phyloP scores from a whole-genome alignment of 2,888 invertebrate genomes.

The Thereva nobilitata region DNA sequence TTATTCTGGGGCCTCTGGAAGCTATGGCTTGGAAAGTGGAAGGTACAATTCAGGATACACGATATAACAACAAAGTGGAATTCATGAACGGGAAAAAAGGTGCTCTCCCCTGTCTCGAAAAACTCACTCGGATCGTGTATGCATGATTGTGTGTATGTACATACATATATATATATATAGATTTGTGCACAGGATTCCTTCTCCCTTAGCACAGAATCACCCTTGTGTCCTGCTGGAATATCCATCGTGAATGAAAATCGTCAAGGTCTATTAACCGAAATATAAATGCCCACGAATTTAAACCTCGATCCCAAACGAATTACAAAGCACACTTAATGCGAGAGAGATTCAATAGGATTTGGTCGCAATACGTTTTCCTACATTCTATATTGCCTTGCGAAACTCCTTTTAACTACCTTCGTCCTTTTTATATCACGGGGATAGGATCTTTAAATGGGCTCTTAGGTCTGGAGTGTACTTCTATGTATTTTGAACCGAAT shows the following conservation, averaged over 20 bases:
- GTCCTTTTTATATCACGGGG: not conserved
- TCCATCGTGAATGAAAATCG: constrained; percentile 3
- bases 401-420: constrained; percentile 3
- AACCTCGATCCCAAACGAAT: constrained; percentile 36
- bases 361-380: constrained; percentile 6
- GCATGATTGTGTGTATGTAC: not conserved
- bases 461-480: no score
- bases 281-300: constrained; percentile 35
- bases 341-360: constrained; percentile 12
- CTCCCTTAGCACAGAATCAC: not conserved
- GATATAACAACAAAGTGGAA: no score
- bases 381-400: not conserved
- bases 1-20: no score
- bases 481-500: no score
- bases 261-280: constrained; percentile 36
- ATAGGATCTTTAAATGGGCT: no score
- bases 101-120: no score
- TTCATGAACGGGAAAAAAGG: no score
- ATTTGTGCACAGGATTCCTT: no score
- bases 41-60: not conserved
- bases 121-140: not conserved
- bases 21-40: no score
- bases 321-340: constrained; percentile 30
- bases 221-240: not conserved
- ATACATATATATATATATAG: no score